Evolutionary conservation across 2,888 invertebrate species (phyloP), one percentile per base, ranked within the genome.

Genomic region (Hetaerina titia): DNA sequence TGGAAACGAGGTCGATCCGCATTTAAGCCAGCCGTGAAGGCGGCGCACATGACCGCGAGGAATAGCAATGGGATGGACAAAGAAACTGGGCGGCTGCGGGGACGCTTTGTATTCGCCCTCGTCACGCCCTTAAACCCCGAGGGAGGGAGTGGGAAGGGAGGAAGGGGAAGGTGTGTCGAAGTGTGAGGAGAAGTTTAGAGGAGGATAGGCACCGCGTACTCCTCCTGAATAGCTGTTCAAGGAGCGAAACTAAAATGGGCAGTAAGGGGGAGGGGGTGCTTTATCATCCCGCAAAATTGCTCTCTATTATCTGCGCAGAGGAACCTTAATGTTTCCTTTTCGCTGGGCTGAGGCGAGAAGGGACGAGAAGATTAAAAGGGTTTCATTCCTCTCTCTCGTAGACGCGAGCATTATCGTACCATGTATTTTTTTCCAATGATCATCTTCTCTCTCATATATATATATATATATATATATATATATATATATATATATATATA

Each of bases 21-120:
- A 25, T 31, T 81, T 81, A 60, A 81, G 81, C 81, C 81, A 81
- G 25, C 81, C 31, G 81, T 81, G 81, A 81, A 81, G 81, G 25
- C 81, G 81, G 81, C 11, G 13, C 11, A 25, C 13, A 25, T 11
- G 81, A 9, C 25, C 69, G 45, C 45, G 45, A 15, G 69, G 69
- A 69, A 69, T 69, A 69, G 69, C 22, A 69, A 69, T n/a, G 81
- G 25, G 31, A 13, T 2, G 31, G 31, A 81, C n/a, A 74, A 25
- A 74, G 31, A 31, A 13, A 31, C 25, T 31, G 22, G 7, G 2
- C 25, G 13, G 81, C 9, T 8, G n/a, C n/a, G 17, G n/a, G 6
- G 19, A n/a, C 25, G 25, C 81, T 31, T 31, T 4, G 81, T 31
- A 81, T 81, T 11, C 81, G 13, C 31, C 81, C 81, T 81, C 81